Conservation (phyloP, 2,113 vertebrate species). For the Octodon degus region DNA sequence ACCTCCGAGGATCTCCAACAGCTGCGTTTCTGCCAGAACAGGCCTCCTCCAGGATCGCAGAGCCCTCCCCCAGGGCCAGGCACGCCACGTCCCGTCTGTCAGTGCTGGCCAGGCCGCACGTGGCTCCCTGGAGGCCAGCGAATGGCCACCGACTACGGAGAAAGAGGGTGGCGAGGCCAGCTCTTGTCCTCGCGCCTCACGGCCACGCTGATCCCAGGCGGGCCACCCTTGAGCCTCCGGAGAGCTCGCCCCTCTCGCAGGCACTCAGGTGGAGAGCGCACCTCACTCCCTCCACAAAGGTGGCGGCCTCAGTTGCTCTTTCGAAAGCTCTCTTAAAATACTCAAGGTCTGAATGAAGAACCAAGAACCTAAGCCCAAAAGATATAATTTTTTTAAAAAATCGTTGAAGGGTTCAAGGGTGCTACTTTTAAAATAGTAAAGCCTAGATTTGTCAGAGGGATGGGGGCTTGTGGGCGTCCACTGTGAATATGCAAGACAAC, state of each 20-base stretch:
- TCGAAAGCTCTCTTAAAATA: background rate
- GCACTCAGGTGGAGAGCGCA: fast-evolving
- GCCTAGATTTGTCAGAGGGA: background rate
- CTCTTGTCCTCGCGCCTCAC: background rate
- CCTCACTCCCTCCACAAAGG: background rate
- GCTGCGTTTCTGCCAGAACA: background rate
- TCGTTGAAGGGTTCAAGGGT: background rate
- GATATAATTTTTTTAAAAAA: too few relatives aligned
- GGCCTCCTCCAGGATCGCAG: background rate
- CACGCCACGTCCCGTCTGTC: background rate
- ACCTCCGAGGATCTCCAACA: background rate
- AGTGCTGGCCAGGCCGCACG: background rate
- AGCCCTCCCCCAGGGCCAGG: background rate
- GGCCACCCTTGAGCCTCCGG: background rate
- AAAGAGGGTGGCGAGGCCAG: background rate
- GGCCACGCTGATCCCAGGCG: too few relatives aligned
- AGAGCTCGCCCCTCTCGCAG: background rate
- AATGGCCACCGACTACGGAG: background rate
- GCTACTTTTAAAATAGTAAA: background rate
- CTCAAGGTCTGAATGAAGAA: background rate
- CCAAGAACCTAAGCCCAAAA: background rate
- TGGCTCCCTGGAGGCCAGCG: background rate
- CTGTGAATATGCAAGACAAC: background rate
- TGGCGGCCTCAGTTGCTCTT: background rate
- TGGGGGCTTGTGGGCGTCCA: background rate